These are phyloP conservation scores for Cheilosia impressa DNA, from an alignment of 2,888 invertebrate genomes.

Conservation along the genomic window DNA sequence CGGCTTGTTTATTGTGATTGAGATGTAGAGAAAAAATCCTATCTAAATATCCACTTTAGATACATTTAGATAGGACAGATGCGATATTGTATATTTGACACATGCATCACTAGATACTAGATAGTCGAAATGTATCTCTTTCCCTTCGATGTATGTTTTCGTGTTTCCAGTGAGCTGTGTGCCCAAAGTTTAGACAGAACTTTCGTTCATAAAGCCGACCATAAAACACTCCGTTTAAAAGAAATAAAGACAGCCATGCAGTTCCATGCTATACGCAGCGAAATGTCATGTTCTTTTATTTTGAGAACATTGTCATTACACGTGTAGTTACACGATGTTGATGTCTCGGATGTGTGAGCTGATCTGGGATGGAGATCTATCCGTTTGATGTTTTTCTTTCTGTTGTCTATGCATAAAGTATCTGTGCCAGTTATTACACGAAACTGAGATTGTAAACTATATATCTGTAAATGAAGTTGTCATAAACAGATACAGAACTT, in stretches of 20 bases:
- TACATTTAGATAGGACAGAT: constrained; percentile 33
- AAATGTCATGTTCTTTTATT: constrained; percentile 54
- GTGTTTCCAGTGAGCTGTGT: constrained; percentile 20
- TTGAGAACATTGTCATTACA: constrained; percentile 57
- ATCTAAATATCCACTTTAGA: constrained; percentile 51
- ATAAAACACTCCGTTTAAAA: constrained; percentile 53
- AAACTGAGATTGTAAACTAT: constrained; percentile 46
- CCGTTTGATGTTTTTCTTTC: constrained; percentile 23
- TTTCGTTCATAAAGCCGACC: constrained; percentile 38
- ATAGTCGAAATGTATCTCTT: not conserved
- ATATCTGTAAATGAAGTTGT: constrained; percentile 37
- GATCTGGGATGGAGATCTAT: constrained; percentile 37
- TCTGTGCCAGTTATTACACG: constrained; percentile 2
- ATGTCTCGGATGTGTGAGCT: constrained; percentile 26
- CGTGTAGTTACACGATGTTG: constrained; percentile 54
- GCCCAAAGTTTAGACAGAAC: not conserved
- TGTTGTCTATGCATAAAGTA: constrained; percentile 11
- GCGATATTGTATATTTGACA: constrained; percentile 44
- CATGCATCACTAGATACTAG: constrained; percentile 28
- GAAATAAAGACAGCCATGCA: constrained; percentile 1
- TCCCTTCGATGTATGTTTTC: constrained; percentile 1
- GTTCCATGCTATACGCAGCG: constrained; percentile 17
- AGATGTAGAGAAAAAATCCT: constrained; percentile 60
- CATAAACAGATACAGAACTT: not conserved
- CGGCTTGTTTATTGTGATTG: constrained; percentile 35